Percentiles rank a stretch among this genome's conserved stretches.
phyloP scores from a whole-genome alignment of 2,113 vertebrate species.

The Azemiops feae region DNA sequence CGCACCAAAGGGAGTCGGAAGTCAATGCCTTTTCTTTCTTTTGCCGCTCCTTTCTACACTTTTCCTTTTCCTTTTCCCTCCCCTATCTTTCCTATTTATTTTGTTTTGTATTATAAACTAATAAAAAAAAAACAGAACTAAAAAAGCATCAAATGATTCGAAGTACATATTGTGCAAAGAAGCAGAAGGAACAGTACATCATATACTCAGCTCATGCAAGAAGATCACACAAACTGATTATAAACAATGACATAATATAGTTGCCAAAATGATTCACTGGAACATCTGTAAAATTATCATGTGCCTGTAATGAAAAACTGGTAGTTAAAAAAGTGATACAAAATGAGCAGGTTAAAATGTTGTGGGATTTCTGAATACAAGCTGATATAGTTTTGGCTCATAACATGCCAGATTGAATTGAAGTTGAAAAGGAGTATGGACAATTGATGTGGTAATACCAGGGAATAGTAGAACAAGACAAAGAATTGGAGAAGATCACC shows the following conservation, averaged over 20 bases:
- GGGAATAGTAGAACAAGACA: not conserved
- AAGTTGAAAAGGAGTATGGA: not conserved
- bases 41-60: not conserved
- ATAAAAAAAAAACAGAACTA: not conserved
- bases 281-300: not conserved
- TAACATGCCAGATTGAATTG: not conserved
- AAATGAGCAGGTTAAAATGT: not conserved
- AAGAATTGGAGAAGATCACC: not conserved
- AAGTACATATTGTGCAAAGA: not conserved
- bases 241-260: not conserved
- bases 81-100: not conserved
- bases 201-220: not conserved
- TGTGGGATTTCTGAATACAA: not conserved
- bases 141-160: not conserved
- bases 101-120: not conserved
- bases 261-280: not conserved
- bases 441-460: not conserved
- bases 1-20: too few species aligned
- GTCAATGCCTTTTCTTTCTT: not conserved
- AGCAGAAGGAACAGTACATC: not conserved
- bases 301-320: not conserved
- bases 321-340: not conserved
- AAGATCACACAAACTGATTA: not conserved
- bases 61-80: too few species aligned
- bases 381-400: not conserved